Evolutionary conservation across 2,797 vertebrate genomes (phyloP), one percentile per base, ranked within the genome.

Genomic region (Rhyacichthys aspro): DNA sequence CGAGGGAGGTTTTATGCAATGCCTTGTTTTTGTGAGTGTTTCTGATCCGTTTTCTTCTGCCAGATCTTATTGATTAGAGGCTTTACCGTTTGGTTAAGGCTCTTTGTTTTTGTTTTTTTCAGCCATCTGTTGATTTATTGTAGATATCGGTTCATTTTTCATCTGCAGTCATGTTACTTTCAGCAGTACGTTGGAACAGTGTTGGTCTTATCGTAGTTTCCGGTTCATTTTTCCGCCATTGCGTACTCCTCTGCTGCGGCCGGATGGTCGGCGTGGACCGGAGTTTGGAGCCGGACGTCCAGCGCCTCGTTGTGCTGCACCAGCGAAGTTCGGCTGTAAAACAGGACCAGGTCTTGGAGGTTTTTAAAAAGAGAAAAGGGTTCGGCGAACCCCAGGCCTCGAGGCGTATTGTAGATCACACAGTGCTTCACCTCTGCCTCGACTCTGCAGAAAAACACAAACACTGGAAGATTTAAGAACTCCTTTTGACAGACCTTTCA

Each of bases 301-400:
- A 98, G 96, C 57, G 94, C 94, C 92, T 97, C 95, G 15, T 98
- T 98, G 94, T 98, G 97, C 91, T 98, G 96, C 79, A 96, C 93
- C 80, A 98, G 94, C 47, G 96, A 98, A 9, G 95, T 94, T 83
- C 95, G 95, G 91, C 95, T 95, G 92, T 98, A 98, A 85, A 98
- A 96, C 65, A 96, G 94, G 86, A 98, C 97, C 89, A 98, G 93
- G 86, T 98, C 95, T 89, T 96, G 96, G 68, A 98, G 94, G 28
- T 94, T 95, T 92, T 94, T 88, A 91, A 97, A 98, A 74, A 96
- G 92, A 91, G 98, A 96, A 90, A 96, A 98, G 0, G 96, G 97
- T 80, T 98, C 97, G 0, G 96, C 95, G 60, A 98, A 98, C 64
- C 97, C 97, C 0, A 93, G 96, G 85, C 97, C 96, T 0, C 94